Evolutionary conservation across 2,888 invertebrate genomes (phyloP).

Genomic region (Digitonthophagus gazella): DNA sequence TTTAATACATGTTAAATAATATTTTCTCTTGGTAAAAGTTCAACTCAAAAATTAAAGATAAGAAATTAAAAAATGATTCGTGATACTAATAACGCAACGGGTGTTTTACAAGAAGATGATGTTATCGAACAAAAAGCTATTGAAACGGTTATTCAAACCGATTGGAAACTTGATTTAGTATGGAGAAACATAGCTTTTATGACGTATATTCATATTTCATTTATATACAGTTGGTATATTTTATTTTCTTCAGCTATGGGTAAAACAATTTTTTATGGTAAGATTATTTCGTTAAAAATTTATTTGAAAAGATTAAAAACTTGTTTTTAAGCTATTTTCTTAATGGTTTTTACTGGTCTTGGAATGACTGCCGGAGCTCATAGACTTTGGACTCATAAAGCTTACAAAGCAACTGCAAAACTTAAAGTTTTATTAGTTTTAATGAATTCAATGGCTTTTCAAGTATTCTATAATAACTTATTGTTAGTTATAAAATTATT

Average conservation of each 20-base stretch:
- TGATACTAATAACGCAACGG: conserved; percentile 45
- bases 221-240: conserved; percentile 73
- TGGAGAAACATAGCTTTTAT: conserved; percentile 83
- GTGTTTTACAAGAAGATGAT: conserved; percentile 67
- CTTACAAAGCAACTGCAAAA: conserved; percentile 94
- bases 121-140: conserved; percentile 47
- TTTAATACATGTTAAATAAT: too few relatives aligned
- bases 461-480: too few relatives aligned
- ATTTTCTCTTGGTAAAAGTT: too few relatives aligned
- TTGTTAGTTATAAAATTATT: neutral
- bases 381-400: conserved; percentile 91
- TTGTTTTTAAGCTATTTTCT: conserved; percentile 56
- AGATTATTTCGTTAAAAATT: conserved; percentile 44
- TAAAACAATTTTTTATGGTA: conserved; percentile 70
- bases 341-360: conserved; percentile 77
- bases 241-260: conserved; percentile 72
- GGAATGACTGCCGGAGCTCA: conserved; percentile 98
- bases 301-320: too few relatives aligned
- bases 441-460: conserved; percentile 89
- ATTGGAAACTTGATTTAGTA: conserved; percentile 62
- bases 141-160: conserved; percentile 33
- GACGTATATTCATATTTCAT: conserved; percentile 70
- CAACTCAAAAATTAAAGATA: too few relatives aligned
- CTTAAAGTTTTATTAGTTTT: conserved; percentile 74
- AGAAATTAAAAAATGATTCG: conserved; percentile 11